Evolutionary conservation across 1,140 invertebrate genomes (phyloP), one percentile per base, ranked within the genome.

Genomic region (Neuroterus valhalla): DNA sequence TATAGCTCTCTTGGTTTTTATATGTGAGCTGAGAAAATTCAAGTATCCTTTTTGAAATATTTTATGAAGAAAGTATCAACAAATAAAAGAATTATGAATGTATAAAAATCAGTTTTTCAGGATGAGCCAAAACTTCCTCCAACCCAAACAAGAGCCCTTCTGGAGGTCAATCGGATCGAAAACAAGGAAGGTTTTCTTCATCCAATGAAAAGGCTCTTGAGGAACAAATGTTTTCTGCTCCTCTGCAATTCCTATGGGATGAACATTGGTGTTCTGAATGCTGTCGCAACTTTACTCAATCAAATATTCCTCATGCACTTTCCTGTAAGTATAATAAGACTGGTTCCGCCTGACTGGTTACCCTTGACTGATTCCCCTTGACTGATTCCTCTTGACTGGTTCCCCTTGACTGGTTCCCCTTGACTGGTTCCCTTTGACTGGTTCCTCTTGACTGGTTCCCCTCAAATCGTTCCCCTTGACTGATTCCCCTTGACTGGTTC

Each of bases 181-280:
- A 80, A 75, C 4, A 70, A 80, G 3, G 79, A 84, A 1, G 66
- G 73, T n/a, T 86, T 89, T 12, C 12, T 82, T 0, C 19, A 52
- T 6, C 79, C 87, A 2, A 69, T 89, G 26, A 85, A 86, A 66
- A 91, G 89, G n/a, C 85, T 95, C 0, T 69, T 92, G 0, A 90
- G 80, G 38, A 93, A 94, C 79, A 85, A 80, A 46, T 90, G 91
- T 70, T 95, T 92, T 79, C 45, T 93, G 11, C 80, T 94, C 2
- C 87, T 95, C 0, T 90, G 94, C 66, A 83, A 94, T 46, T 92
- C 92, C 17, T 94, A 95, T 79, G 94, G 94, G 31, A 90, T 95
- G 44, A 94, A 93, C 80, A 91, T 93, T n/a, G 94, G 94, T 0
- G 92, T 92, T 3, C 92, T 94, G 82, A 95, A 95, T 86, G 92